phyloP scores from a whole-genome alignment of 2,113 vertebrate genomes.

The Mustelus asterias region DNA sequence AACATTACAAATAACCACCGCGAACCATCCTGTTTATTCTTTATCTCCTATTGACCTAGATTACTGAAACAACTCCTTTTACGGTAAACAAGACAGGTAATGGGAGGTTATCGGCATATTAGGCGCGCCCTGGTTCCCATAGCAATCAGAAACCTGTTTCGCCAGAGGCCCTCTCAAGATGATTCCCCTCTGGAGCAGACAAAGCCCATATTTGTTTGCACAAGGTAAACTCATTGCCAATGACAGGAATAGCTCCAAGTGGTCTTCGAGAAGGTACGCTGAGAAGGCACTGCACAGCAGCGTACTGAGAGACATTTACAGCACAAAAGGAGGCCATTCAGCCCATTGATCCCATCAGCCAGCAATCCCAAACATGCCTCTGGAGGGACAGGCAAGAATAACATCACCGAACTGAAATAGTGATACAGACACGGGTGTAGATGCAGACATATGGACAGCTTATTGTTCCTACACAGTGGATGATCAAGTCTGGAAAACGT shows the following conservation, averaged over 20 bases:
- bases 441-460: no score
- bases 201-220: neutral
- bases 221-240: neutral
- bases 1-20: neutral
- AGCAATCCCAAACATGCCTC: no score
- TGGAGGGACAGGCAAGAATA: no score
- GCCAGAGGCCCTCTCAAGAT: neutral
- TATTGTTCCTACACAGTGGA: no score
- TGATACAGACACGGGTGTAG: no score
- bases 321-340: no score
- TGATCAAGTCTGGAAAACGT: no score
- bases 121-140: neutral
- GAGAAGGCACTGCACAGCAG: neutral
- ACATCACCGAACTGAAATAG: no score
- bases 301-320: neutral
- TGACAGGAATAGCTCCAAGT: neutral
- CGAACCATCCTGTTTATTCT: neutral
- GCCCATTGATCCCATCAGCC: no score
- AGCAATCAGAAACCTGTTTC: neutral
- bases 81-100: neutral
- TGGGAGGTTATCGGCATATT: neutral
- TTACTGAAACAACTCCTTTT: neutral
- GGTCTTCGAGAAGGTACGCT: no score
- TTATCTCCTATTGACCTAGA: neutral
- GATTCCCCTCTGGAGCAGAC: neutral